Percentiles rank a stretch among this genome's conserved stretches.
Evolutionary conservation across 2,797 vertebrate species (phyloP).

Genomic region (Perodicticus potto): DNA sequence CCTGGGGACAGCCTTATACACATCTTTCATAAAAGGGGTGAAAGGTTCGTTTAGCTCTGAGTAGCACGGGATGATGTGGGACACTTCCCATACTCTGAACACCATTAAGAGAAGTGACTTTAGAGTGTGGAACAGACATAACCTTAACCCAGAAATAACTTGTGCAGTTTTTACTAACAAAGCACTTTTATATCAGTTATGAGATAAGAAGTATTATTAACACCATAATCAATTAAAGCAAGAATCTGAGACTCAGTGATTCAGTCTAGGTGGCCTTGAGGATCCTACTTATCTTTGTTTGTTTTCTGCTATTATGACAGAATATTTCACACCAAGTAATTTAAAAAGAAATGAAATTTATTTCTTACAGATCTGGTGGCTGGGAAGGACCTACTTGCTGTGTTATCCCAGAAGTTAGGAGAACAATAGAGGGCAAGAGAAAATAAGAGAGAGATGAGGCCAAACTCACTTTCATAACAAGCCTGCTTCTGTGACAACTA

Average conservation of each 20-base stretch:
- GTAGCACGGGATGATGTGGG: fast-evolving
- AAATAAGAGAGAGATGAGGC: background rate
- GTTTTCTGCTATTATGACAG: background rate
- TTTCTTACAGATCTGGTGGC: background rate
- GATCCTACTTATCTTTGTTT: background rate
- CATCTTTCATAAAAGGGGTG: background rate
- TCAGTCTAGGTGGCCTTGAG: background rate
- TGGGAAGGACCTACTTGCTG: background rate
- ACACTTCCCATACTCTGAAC: background rate
- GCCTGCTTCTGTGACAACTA: background rate
- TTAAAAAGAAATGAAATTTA: background rate
- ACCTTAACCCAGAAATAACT: background rate
- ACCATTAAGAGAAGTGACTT: background rate
- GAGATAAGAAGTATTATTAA: background rate
- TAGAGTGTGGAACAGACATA: background rate
- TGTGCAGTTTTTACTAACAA: background rate
- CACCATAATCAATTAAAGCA: background rate
- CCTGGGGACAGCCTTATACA: background rate
- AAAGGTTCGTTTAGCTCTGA: background rate
- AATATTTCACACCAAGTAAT: background rate
- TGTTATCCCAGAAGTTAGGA: background rate
- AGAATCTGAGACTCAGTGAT: background rate
- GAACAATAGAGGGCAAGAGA: background rate
- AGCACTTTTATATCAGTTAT: background rate
- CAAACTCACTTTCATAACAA: background rate